Conservation (phyloP, 2,113 vertebrate species). For the Hemichromis elongatus region DNA sequence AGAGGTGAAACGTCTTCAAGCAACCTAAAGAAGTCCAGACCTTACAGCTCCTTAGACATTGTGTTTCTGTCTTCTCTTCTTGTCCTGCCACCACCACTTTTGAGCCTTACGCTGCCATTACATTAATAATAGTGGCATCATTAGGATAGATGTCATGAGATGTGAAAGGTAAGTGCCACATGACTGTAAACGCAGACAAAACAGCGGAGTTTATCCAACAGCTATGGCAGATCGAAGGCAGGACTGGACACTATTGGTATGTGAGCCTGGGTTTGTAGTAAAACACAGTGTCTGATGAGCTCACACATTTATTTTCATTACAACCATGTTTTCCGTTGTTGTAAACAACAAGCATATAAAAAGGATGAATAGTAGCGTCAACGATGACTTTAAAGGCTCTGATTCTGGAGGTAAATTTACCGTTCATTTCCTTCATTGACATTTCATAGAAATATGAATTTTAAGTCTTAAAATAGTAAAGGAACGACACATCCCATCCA, state of each 20-base stretch:
- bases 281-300: neutral
- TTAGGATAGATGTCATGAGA: neutral
- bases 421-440: neutral
- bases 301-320: neutral
- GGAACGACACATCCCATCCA: neutral
- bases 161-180: fast-evolving
- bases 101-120: neutral
- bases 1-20: too few species aligned
- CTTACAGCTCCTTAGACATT: too few species aligned
- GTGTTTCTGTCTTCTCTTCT: fast-evolving
- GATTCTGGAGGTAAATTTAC: neutral
- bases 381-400: too few species aligned
- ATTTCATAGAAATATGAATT: neutral
- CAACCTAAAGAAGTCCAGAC: too few species aligned
- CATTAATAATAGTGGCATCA: neutral
- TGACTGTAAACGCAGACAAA: neutral
- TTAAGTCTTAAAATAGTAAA: neutral
- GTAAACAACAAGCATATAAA: neutral
- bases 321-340: fast-evolving
- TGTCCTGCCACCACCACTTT: neutral
- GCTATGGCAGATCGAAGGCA: neutral
- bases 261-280: neutral
- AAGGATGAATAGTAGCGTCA: neutral
- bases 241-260: fast-evolving
- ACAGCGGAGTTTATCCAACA: neutral